phyloP scores from a whole-genome alignment of 2,888 invertebrate genomes.

The Amaurobius ferox region DNA sequence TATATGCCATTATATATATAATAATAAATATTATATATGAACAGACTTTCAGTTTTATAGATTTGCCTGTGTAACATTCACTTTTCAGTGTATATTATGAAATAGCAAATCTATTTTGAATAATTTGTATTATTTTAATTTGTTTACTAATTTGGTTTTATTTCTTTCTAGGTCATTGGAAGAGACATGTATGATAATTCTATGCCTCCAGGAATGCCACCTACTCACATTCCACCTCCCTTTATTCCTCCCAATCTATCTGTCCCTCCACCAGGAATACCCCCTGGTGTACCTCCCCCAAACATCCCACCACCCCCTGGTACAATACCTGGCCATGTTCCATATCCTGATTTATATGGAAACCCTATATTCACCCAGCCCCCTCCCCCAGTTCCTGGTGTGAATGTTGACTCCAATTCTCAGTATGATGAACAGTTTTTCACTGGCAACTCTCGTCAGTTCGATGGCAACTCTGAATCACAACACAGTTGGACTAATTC shows the following conservation, averaged over 20 bases:
- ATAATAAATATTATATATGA: too few relatives aligned
- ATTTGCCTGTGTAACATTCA: too few relatives aligned
- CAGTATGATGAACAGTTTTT: slow-evolving; percentile 70
- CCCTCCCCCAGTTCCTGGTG: slow-evolving; percentile 36
- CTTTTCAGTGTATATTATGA: too few relatives aligned
- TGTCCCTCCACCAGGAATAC: slow-evolving; percentile 71
- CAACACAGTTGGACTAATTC: slow-evolving; percentile 73
- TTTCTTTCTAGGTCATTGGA: slow-evolving; percentile 63
- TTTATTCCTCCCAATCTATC: slow-evolving; percentile 66
- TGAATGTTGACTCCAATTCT: slow-evolving; percentile 23
- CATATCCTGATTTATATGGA: slow-evolving; percentile 55
- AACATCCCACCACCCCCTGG: slow-evolving; percentile 75
- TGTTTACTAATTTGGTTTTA: background rate
- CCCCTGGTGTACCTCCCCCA: slow-evolving; percentile 75
- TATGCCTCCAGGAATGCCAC: slow-evolving; percentile 65
- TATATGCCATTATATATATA: too few relatives aligned
- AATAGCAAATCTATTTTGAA: too few relatives aligned
- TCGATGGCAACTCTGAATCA: slow-evolving; percentile 66
- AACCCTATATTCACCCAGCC: slow-evolving; percentile 59
- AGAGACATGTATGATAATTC: slow-evolving; percentile 68
- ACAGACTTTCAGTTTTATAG: too few relatives aligned
- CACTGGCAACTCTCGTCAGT: slow-evolving; percentile 41
- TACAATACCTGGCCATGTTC: slow-evolving; percentile 65
- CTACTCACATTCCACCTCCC: slow-evolving; percentile 66
- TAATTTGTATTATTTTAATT: too few relatives aligned